Evolutionary conservation across 2,113 vertebrate species (phyloP).

Genomic region (Notarius lentiginosus): DNA sequence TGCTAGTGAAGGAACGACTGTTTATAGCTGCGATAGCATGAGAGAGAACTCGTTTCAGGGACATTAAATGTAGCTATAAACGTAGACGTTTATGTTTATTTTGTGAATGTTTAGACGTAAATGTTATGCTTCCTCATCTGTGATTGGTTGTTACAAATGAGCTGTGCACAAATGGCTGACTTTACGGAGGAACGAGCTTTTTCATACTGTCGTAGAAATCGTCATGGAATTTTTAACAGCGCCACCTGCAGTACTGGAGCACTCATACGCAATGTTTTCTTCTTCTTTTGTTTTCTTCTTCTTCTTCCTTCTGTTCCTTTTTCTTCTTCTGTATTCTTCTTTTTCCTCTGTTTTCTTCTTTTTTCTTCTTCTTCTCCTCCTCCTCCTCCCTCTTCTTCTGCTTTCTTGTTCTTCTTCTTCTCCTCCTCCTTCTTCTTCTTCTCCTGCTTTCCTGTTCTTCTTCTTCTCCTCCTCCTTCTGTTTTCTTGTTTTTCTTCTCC

Average conservation of each 20-base stretch:
- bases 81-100: too few relatives aligned
- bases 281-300: too few relatives aligned
- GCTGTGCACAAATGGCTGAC: neutral
- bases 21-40: neutral
- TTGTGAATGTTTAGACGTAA: neutral
- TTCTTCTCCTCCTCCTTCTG: too few relatives aligned
- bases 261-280: neutral
- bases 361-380: too few relatives aligned
- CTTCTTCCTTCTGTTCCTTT: too few relatives aligned
- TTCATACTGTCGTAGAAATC: neutral
- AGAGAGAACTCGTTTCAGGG: neutral
- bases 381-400: too few relatives aligned
- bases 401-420: too few relatives aligned
- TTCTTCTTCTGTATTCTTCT: too few relatives aligned
- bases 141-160: neutral
- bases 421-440: too few relatives aligned
- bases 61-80: neutral
- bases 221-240: neutral
- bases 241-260: neutral
- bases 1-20: neutral
- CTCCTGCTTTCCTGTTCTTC: too few relatives aligned
- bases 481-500: too few relatives aligned
- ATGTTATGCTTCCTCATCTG: neutral
- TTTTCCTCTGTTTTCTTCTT: too few relatives aligned
- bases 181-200: neutral